Evolutionary conservation across 2,113 vertebrate species (phyloP).

Genomic region (Melanerpes aurifrons): DNA sequence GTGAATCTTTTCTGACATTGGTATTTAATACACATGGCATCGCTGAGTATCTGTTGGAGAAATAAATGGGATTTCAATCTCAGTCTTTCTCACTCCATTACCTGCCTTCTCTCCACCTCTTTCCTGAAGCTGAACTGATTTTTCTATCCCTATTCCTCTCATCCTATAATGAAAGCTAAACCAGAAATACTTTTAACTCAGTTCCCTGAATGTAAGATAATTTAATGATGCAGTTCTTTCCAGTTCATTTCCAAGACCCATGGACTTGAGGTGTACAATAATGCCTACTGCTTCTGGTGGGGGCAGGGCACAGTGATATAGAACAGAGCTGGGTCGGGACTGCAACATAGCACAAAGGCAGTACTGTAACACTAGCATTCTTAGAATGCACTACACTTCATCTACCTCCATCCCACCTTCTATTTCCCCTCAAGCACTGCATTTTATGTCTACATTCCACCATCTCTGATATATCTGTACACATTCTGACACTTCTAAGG

Average conservation of each 20-base stretch:
- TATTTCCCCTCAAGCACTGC: not conserved
- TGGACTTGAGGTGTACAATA: not conserved
- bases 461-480: not conserved
- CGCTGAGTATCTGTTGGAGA: not conserved
- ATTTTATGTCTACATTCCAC: not conserved
- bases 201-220: not conserved
- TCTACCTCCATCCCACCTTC: not conserved
- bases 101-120: not conserved
- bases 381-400: not conserved
- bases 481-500: not conserved
- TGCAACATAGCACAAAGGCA: not conserved
- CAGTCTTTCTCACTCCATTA: not conserved
- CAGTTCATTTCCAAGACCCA: not conserved
- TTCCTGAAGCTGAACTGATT: not conserved
- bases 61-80: not conserved
- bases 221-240: not conserved
- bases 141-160: not conserved
- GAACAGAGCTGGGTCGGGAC: not conserved
- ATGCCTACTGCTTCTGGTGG: accelerated
- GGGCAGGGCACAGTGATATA: accelerated
- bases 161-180: not conserved
- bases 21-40: not conserved
- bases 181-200: not conserved
- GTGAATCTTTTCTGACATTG: not conserved
- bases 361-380: not conserved